Evolutionary conservation across 2,797 vertebrate species (phyloP).

Genomic region (Etheostoma perlongum): DNA sequence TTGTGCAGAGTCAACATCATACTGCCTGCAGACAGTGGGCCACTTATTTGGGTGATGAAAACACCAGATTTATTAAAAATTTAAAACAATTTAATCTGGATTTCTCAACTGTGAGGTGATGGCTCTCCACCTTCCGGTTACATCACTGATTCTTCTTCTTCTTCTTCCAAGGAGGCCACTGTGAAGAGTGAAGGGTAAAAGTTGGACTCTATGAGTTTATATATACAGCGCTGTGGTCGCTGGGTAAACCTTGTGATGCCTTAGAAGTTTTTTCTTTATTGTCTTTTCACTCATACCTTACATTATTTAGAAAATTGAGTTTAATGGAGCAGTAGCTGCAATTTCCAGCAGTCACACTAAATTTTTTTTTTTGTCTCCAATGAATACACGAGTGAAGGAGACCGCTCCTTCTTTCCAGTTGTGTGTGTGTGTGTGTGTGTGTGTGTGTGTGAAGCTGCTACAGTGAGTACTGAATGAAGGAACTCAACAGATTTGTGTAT

Average conservation of each 20-base stretch:
- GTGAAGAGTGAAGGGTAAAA: slow-evolving; percentile 41
- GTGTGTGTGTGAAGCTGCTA: not conserved
- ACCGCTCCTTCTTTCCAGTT: slow-evolving; percentile 13
- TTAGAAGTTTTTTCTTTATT: slow-evolving; percentile 66
- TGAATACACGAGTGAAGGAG: slow-evolving; percentile 18
- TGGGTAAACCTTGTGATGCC: slow-evolving; percentile 80
- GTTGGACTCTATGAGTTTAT: slow-evolving; percentile 82
- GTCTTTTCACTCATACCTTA: slow-evolving; percentile 47
- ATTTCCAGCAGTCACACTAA: slow-evolving; percentile 17
- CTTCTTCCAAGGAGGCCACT: slow-evolving; percentile 55
- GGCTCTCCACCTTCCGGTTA: slow-evolving; percentile 24
- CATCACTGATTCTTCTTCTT: slow-evolving; percentile 10
- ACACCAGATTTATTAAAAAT: not conserved
- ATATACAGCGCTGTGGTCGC: slow-evolving; percentile 68
- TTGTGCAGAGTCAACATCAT: slow-evolving; percentile 11
- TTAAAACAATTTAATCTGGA: not conserved
- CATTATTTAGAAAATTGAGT: slow-evolving; percentile 18
- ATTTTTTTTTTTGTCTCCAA: slow-evolving; percentile 32
- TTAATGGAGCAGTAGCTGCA: slow-evolving; percentile 30
- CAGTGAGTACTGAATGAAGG: slow-evolving; percentile 19
- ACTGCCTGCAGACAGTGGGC: slow-evolving; percentile 14
- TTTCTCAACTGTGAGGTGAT: slow-evolving; percentile 9
- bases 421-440: slow-evolving; percentile 9
- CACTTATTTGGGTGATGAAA: slow-evolving; percentile 14
- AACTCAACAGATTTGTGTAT: slow-evolving; percentile 21